Conservation (phyloP, 1,140 invertebrate genomes). For the Cecropterus lyciades region DNA sequence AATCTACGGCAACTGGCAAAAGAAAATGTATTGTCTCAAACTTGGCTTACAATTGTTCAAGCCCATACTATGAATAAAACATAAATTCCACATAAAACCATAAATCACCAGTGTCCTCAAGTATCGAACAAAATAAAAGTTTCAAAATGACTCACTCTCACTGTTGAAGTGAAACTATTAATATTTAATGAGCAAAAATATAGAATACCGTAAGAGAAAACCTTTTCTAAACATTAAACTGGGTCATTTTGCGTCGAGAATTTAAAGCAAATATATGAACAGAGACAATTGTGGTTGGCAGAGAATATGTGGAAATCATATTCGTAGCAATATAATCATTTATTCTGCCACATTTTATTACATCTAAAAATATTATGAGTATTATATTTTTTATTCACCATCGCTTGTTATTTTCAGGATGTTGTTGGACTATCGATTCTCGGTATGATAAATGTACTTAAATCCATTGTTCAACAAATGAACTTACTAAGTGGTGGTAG, state of each 20-base stretch:
- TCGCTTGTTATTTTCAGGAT: too few relatives aligned
- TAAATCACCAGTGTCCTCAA: neutral
- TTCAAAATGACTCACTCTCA: neutral
- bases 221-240: conserved; percentile 35
- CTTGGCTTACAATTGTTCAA: too few relatives aligned
- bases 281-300: conserved; percentile 21
- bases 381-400: too few relatives aligned
- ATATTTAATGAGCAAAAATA: conserved; percentile 33
- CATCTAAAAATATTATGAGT: neutral
- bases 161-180: conserved; percentile 17
- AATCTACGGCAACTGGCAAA: too few relatives aligned
- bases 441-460: too few relatives aligned
- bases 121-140: conserved; percentile 11
- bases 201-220: conserved; percentile 22
- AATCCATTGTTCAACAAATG: too few relatives aligned
- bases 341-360: conserved; percentile 19
- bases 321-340: conserved; percentile 25
- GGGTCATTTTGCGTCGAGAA: conserved; percentile 30
- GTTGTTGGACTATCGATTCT: too few relatives aligned
- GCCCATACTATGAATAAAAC: conserved; percentile 1
- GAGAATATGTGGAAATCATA: conserved; percentile 26
- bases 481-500: too few relatives aligned
- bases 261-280: conserved; percentile 35
- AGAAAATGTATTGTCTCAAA: too few relatives aligned
- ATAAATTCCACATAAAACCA: neutral